These are phyloP conservation scores for Drosophila austrosaltans DNA, from an alignment of 2,888 invertebrate species.

Conservation along the genomic window DNA sequence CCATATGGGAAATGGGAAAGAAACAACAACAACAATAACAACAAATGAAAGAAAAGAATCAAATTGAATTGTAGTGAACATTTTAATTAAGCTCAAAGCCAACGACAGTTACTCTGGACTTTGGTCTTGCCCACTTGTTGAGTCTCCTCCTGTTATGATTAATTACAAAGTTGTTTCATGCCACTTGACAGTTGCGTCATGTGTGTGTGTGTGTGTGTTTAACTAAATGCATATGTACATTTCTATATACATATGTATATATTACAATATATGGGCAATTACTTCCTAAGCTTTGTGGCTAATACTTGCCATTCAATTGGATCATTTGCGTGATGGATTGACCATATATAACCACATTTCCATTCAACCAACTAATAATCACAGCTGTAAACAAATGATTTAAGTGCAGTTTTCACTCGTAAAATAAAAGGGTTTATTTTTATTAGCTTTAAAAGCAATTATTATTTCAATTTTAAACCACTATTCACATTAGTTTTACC, in stretches of 20 bases:
- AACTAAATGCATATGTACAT: background rate
- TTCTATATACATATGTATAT: too few species aligned
- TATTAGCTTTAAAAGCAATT: background rate
- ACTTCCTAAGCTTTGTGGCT: conserved; percentile 6
- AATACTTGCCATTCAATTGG: background rate
- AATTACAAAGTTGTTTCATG: conserved; percentile 43
- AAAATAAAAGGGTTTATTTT: background rate
- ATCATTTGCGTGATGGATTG: background rate
- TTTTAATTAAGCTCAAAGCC: conserved; percentile 63
- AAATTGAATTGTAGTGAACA: conserved; percentile 42
- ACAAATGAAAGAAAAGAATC: conserved; percentile 20
- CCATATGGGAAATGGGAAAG: background rate
- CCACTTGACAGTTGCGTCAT: conserved; percentile 59
- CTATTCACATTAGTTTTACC: background rate
- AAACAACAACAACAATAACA: background rate
- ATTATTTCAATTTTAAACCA: background rate
- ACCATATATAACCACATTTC: background rate
- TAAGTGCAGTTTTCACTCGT: background rate
- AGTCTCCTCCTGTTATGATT: conserved; percentile 40
- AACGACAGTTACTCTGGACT: conserved; percentile 50
- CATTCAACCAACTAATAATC: background rate
- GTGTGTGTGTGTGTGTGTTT: background rate
- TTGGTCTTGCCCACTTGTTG: conserved; percentile 50
- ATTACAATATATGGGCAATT: conserved; percentile 22
- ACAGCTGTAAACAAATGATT: background rate